phyloP scores from a whole-genome alignment of 2,888 invertebrate genomes.

The Eristalis tenax region DNA sequence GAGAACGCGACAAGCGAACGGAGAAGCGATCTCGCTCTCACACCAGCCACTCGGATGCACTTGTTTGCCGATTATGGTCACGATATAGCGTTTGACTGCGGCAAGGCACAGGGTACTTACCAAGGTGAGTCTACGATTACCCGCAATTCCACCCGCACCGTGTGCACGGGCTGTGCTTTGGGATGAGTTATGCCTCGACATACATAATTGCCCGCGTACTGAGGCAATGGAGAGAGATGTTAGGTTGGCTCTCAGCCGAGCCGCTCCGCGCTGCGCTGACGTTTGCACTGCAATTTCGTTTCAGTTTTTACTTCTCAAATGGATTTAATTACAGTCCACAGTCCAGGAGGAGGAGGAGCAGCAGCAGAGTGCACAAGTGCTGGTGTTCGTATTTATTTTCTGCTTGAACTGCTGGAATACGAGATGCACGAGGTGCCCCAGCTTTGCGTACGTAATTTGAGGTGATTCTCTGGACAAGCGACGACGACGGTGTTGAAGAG shows the following conservation, averaged over 20 bases:
- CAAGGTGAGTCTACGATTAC: constrained; percentile 20
- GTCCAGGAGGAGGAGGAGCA: not conserved
- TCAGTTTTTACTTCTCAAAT: constrained; percentile 39
- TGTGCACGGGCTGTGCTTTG: not conserved
- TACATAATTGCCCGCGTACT: constrained; percentile 45
- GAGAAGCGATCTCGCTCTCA: constrained; percentile 22
- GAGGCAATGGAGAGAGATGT: constrained; percentile 25
- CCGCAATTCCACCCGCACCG: constrained; percentile 30
- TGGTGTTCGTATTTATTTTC: constrained; percentile 24
- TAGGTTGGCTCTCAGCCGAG: not conserved
- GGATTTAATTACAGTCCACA: constrained; percentile 60
- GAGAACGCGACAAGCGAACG: constrained; percentile 31
- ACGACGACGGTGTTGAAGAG: not conserved
- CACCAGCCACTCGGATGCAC: constrained; percentile 38
- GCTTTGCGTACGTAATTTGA: constrained; percentile 60
- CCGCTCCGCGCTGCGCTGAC: constrained; percentile 49
- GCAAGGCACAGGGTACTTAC: not conserved
- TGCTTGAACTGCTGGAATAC: constrained; percentile 43
- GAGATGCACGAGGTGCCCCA: constrained; percentile 36
- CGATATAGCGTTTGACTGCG: constrained; percentile 48
- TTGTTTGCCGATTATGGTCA: constrained; percentile 56
- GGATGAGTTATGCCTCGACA: constrained; percentile 58
- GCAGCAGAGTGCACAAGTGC: not conserved
- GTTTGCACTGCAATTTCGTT: constrained; percentile 38
- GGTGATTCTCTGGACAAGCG: constrained; percentile 46